A percentile compares a stretch with the other conserved stretches of the same genome.
Evolutionary conservation across 2,888 invertebrate species (phyloP).

Genomic region (Orchestes rusci): DNA sequence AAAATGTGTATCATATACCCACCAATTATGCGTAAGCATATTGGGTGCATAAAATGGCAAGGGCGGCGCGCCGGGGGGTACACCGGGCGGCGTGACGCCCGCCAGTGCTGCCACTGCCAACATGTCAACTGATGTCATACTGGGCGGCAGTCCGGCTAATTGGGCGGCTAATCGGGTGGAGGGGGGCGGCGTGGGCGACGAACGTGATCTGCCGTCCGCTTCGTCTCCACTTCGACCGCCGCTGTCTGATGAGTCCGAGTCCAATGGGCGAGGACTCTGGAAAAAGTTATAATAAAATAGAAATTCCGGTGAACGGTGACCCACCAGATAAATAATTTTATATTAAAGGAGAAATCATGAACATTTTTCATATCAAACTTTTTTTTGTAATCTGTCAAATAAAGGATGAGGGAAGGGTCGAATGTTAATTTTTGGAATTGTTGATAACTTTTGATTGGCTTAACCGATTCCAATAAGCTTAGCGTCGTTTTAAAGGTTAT

Average conservation of each 20-base stretch:
- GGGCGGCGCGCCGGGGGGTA: conserved; percentile 34
- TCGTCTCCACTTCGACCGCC: conserved; percentile 48
- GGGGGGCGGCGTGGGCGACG: conserved; percentile 41
- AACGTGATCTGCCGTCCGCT: conserved; percentile 42
- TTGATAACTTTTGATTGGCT: too few relatives aligned
- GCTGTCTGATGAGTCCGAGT: conserved; percentile 59
- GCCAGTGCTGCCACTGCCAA: conserved; percentile 58
- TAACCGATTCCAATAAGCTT: too few relatives aligned
- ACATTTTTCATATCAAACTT: too few relatives aligned
- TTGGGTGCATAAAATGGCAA: conserved; percentile 40
- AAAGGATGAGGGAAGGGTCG: too few relatives aligned
- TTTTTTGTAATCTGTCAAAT: too few relatives aligned
- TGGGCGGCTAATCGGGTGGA: conserved; percentile 13
- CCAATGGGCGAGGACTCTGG: conserved; percentile 61
- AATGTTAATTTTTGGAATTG: too few relatives aligned
- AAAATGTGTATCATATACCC: conserved; percentile 5
- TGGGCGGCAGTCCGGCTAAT: conserved; percentile 27
- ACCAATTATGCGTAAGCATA: conserved; percentile 33
- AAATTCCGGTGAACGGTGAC: too few relatives aligned
- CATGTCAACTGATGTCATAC: conserved; percentile 52
- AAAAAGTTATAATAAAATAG: conserved; percentile 31
- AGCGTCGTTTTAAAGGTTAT: too few relatives aligned
- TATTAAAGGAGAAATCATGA: too few relatives aligned
- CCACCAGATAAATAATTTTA: too few relatives aligned
- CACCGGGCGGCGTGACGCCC: conserved; percentile 41